Conservation (phyloP, 2,888 invertebrate genomes). For the Lepidochrysops patricia region DNA sequence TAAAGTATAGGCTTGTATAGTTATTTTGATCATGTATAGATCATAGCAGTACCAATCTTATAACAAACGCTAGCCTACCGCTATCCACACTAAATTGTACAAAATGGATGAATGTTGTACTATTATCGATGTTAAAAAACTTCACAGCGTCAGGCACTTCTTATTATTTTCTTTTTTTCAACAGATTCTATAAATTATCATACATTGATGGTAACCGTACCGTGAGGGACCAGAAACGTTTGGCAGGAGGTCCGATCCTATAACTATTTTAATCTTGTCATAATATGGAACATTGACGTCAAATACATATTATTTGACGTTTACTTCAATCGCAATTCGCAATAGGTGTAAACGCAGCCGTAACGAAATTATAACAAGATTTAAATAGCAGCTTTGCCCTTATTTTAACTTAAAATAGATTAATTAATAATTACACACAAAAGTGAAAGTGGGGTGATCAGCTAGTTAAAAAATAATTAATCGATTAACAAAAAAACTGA, state of each 20-base stretch:
- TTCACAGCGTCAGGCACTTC: constrained; percentile 17
- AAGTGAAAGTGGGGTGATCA: not conserved
- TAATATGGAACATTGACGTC: no score
- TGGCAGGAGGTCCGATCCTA: no score
- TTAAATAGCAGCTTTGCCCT: no score
- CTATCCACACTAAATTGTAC: constrained; percentile 14
- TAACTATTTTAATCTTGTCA: no score
- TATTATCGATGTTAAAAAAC: constrained; percentile 12
- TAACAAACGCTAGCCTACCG: not conserved
- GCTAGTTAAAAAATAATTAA: not conserved
- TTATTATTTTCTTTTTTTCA: not conserved
- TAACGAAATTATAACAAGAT: no score
- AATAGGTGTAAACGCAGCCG: no score
- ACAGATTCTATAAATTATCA: not conserved
- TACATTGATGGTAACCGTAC: not conserved
- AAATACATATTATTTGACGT: no score
- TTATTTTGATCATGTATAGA: not conserved
- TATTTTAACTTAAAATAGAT: not conserved
- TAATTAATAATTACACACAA: not conserved
- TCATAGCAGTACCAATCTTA: constrained; percentile 1
- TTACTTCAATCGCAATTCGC: no score
- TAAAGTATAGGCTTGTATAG: no score
- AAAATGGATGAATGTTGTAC: constrained; percentile 15
- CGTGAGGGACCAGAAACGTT: not conserved
- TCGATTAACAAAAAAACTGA: not conserved